A percentile compares a stretch with the other conserved stretches of the same genome.
Conservation (phyloP, 2,113 vertebrate genomes). For the Antigone vipio region DNA sequence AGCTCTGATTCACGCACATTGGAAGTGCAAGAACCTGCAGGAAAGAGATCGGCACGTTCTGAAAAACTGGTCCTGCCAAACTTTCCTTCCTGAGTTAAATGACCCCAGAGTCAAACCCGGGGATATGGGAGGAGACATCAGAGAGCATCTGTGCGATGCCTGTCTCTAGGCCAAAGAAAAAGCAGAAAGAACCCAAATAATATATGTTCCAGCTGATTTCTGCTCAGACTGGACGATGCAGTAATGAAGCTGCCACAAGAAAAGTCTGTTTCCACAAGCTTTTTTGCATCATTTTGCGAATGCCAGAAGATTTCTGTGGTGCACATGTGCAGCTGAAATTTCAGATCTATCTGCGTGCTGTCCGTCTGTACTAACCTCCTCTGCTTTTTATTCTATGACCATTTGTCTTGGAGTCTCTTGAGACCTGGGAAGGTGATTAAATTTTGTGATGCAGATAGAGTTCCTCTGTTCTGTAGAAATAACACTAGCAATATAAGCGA, state of each 20-base stretch:
- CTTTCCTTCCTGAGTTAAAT: not conserved
- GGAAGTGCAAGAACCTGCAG: not conserved
- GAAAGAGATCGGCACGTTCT: rapidly evolving
- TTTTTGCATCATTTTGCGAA: not conserved
- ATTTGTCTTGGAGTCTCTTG: not conserved
- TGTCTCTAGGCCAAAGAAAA: not conserved
- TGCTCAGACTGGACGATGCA: not conserved
- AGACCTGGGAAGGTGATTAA: not conserved
- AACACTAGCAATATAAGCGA: not conserved
- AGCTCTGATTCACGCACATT: not conserved
- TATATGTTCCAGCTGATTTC: not conserved
- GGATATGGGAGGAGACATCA: not conserved
- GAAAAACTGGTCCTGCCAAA: not conserved
- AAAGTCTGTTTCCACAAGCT: not conserved
- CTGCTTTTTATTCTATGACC: not conserved
- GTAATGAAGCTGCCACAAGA: not conserved
- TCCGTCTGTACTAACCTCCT: not conserved
- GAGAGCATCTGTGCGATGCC: not conserved
- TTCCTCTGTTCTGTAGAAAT: not conserved
- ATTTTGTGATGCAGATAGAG: not conserved
- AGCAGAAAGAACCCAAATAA: not conserved
- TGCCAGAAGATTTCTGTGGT: not conserved
- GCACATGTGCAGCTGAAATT: not conserved
- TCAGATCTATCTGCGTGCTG: not conserved
- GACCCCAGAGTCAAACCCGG: not conserved